These are phyloP conservation scores for Diogma glabrata DNA, from an alignment of 2,888 invertebrate genomes.

Conservation along the genomic window DNA sequence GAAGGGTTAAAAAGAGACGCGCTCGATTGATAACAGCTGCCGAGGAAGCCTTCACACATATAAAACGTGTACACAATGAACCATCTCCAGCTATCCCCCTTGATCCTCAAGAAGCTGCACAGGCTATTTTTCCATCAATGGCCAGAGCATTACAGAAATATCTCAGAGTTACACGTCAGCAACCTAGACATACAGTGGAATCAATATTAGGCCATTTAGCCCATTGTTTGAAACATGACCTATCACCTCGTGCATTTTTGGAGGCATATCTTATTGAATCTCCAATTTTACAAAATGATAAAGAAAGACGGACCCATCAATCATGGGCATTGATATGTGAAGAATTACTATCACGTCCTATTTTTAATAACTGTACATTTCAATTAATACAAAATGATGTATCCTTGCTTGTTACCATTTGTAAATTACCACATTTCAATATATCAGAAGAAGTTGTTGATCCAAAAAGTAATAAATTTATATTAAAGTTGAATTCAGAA, in stretches of 20 bases:
- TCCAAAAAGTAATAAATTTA: conserved; percentile 91
- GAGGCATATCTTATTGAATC: conserved; percentile 84
- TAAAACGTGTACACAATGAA: conserved; percentile 66
- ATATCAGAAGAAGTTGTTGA: conserved; percentile 93
- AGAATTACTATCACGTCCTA: conserved; percentile 74
- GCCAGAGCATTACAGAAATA: conserved; percentile 94
- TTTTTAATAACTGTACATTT: conserved; percentile 75
- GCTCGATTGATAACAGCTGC: conserved; percentile 86
- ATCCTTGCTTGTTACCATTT: conserved; percentile 76
- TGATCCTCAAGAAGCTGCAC: conserved; percentile 93
- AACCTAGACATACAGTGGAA: conserved; percentile 91
- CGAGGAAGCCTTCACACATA: conserved; percentile 97
- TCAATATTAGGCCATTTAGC: conserved; percentile 84
- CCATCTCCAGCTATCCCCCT: conserved; percentile 71
- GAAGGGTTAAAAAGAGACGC: conserved; percentile 79
- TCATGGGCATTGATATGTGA: conserved; percentile 96
- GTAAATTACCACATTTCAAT: conserved; percentile 84
- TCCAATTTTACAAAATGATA: conserved; percentile 75
- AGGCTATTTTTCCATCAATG: conserved; percentile 94
- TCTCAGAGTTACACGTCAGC: conserved; percentile 87
- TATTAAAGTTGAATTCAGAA: conserved; percentile 86
- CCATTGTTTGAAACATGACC: conserved; percentile 82
- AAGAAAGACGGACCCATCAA: conserved; percentile 69
- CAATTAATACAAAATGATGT: conserved; percentile 89
- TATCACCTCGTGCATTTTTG: conserved; percentile 88